Evolutionary conservation across 2,797 vertebrate genomes (phyloP).

Genomic region (Brachyalestes nurse): DNA sequence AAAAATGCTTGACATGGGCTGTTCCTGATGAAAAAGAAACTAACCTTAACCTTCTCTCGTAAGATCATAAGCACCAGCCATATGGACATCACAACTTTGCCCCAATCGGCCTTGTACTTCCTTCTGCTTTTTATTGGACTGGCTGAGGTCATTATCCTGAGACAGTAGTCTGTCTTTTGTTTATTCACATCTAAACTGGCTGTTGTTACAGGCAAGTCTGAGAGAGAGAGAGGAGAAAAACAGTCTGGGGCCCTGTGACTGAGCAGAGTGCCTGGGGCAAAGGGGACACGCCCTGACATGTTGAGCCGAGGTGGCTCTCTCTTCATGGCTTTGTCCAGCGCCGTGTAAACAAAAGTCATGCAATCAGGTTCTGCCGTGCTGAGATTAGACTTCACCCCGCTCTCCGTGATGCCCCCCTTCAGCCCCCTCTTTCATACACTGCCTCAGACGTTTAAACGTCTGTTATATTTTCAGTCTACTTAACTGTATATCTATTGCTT

Average conservation of each 20-base stretch:
- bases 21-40: conserved; percentile 25
- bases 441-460: background rate
- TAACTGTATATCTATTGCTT: background rate
- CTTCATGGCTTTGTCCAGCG: conserved; percentile 55
- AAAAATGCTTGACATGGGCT: background rate
- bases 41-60: background rate
- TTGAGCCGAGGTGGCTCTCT: conserved; percentile 25
- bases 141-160: conserved; percentile 56
- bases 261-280: conserved; percentile 35
- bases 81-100: background rate
- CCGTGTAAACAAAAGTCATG: conserved; percentile 56
- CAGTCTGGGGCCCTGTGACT: conserved; percentile 35
- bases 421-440: conserved; percentile 8
- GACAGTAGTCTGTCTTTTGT: conserved; percentile 50
- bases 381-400: conserved; percentile 30
- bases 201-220: conserved; percentile 25
- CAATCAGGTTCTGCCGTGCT: conserved; percentile 53
- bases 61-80: conserved; percentile 41
- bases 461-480: background rate
- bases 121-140: conserved; percentile 43
- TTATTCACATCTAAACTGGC: conserved; percentile 36
- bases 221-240: background rate
- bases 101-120: conserved; percentile 17
- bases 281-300: conserved; percentile 63
- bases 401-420: background rate